Percentiles rank a stretch among this genome's conserved stretches.
phyloP scores from a whole-genome alignment of 2,113 vertebrate genomes.

The Apus apus region DNA sequence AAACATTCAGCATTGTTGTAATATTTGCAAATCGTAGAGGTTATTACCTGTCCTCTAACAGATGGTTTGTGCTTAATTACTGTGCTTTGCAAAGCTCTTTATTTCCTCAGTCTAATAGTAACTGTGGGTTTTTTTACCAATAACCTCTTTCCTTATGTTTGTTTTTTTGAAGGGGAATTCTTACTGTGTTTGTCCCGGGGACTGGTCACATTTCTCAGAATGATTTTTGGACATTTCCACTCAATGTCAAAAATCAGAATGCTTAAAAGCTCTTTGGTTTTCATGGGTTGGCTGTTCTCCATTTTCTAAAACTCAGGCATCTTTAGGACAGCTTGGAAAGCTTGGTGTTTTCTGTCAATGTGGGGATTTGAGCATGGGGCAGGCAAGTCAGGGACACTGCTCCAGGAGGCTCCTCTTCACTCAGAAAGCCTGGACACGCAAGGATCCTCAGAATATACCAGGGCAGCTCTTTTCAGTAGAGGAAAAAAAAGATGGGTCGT shows the following conservation, averaged over 20 bases:
- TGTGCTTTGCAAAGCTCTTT: not conserved
- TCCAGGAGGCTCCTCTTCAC: not conserved
- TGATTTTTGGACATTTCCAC: not conserved
- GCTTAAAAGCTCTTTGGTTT: not conserved
- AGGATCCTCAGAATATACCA: not conserved
- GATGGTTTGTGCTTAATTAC: not conserved
- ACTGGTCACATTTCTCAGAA: conserved; percentile 39
- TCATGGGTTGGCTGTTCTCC: not conserved
- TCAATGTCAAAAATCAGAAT: not conserved
- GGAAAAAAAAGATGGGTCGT: not conserved
- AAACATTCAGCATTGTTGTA: not conserved
- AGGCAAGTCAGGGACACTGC: not conserved
- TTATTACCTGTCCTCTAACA: not conserved
- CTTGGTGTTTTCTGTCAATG: accelerated
- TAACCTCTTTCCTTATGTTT: not conserved
- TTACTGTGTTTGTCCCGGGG: not conserved
- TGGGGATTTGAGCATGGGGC: not conserved
- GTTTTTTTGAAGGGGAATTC: not conserved
- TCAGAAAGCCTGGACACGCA: not conserved
- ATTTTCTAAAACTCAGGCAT: not conserved
- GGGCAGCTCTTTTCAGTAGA: not conserved
- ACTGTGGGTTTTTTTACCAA: not conserved
- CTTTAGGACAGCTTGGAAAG: not conserved
- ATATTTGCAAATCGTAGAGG: not conserved
- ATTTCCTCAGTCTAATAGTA: not conserved